Evolutionary conservation across 2,888 invertebrate genomes (phyloP).

Genomic region (Idaea straminata): DNA sequence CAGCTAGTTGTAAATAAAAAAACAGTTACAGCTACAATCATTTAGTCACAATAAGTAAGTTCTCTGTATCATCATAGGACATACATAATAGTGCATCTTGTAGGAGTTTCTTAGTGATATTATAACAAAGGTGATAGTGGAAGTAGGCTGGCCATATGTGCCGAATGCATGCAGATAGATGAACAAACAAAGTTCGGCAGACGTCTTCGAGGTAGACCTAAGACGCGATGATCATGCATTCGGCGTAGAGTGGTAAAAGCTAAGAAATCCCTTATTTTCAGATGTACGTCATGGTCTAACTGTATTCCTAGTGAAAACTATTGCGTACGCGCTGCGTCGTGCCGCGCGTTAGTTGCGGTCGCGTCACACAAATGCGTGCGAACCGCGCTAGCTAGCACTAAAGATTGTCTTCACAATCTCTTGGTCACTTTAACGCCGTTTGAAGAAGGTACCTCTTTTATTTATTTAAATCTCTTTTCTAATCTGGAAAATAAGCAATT

Average conservation of each 20-base stretch:
- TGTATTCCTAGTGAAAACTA: conserved; percentile 30
- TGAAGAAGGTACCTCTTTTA: conserved; percentile 41
- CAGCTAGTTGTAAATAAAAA: too few relatives aligned
- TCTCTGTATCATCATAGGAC: too few relatives aligned
- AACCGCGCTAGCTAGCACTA: conserved; percentile 51
- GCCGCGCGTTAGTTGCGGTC: conserved; percentile 52
- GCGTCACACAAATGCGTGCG: conserved; percentile 53
- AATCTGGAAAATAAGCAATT: neutral
- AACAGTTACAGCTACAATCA: too few relatives aligned
- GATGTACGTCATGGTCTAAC: conserved; percentile 53
- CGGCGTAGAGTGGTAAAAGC: neutral
- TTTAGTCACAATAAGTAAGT: too few relatives aligned
- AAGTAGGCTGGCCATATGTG: too few relatives aligned
- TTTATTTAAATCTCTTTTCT: neutral
- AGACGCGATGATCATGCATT: too few relatives aligned
- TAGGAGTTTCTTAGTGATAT: too few relatives aligned
- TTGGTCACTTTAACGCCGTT: conserved; percentile 48
- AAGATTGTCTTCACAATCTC: conserved; percentile 62
- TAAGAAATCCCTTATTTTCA: conserved; percentile 26
- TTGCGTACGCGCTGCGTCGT: conserved; percentile 44
- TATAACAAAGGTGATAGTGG: too few relatives aligned
- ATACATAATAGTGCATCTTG: too few relatives aligned
- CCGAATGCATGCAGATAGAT: too few relatives aligned
- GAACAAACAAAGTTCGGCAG: too few relatives aligned
- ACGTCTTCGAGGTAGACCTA: too few relatives aligned